Evolutionary conservation across 1,140 invertebrate genomes (phyloP).

Genomic region (Drosophila santomea): DNA sequence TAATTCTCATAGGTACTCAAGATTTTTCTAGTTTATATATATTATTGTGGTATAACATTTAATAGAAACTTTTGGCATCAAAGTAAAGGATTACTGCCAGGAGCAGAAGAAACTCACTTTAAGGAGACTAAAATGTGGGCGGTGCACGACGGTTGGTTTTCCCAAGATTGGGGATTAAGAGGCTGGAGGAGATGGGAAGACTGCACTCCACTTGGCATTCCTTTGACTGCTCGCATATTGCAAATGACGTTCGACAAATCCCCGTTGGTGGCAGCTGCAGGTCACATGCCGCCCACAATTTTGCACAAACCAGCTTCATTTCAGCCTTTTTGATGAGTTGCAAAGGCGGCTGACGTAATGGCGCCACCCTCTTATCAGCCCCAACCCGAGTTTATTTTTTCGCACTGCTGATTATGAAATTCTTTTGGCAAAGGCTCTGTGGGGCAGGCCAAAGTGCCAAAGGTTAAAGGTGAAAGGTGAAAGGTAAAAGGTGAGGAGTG

Average conservation of each 20-base stretch:
- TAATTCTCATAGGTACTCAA: too few species aligned
- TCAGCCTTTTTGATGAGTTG: slow-evolving; percentile 7
- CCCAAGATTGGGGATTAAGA: neutral
- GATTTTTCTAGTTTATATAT: too few species aligned
- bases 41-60: too few species aligned
- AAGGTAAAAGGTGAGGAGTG: neutral
- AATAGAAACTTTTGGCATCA: too few species aligned
- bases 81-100: neutral
- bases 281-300: neutral
- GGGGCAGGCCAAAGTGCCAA: neutral
- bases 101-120: neutral
- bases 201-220: slow-evolving; percentile 21
- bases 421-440: slow-evolving; percentile 16
- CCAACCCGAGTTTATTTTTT: slow-evolving; percentile 45
- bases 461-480: slow-evolving; percentile 3
- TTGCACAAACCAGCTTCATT: neutral
- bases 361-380: slow-evolving; percentile 1
- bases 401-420: slow-evolving; percentile 62
- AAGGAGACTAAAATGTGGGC: neutral
- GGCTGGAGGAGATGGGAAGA: too few species aligned
- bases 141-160: neutral
- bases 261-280: slow-evolving; percentile 39
- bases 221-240: slow-evolving; percentile 39
- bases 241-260: slow-evolving; percentile 70
- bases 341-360: slow-evolving; percentile 43